Percentiles rank a stretch among this genome's conserved stretches.
phyloP scores from a whole-genome alignment of 2,113 vertebrate genomes.

The Ascaphus truei region DNA sequence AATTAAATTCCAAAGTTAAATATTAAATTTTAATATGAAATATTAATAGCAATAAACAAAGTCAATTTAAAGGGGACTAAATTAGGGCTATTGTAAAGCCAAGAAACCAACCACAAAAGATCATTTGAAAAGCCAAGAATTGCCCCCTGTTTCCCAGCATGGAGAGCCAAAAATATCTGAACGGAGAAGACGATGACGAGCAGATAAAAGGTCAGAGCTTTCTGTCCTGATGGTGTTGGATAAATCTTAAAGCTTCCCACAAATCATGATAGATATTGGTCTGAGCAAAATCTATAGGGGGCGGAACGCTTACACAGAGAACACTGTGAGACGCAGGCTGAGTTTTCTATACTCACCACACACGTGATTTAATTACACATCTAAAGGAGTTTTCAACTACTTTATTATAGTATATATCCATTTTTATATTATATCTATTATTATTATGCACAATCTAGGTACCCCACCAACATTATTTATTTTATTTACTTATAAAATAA shows the following conservation, averaged over 20 bases:
- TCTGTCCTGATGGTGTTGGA: conserved; percentile 15
- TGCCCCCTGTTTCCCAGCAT: conserved; percentile 42
- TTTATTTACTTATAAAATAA: no score
- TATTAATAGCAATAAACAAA: conserved; percentile 48
- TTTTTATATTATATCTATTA: no score
- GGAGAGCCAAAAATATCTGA: conserved; percentile 27
- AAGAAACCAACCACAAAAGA: conserved; percentile 37
- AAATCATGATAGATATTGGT: conserved; percentile 25
- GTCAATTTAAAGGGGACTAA: conserved; percentile 44
- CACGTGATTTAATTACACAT: no score
- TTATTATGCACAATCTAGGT: no score
- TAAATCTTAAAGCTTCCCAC: conserved; percentile 19
- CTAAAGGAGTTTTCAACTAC: no score
- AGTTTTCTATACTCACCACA: no score
- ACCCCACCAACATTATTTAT: no score
- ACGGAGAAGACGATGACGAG: not conserved
- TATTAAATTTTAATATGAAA: conserved; percentile 51
- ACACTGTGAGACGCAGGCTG: no score
- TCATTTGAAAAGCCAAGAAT: conserved; percentile 36
- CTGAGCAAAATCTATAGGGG: not conserved
- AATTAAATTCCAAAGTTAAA: conserved; percentile 59
- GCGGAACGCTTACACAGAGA: no score
- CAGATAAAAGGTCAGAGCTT: conserved; percentile 3
- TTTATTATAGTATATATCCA: no score
- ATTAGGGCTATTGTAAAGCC: conserved; percentile 43